Evolutionary conservation across 2,888 invertebrate genomes (phyloP), one percentile per base, ranked within the genome.

Genomic region (Tuta absoluta): DNA sequence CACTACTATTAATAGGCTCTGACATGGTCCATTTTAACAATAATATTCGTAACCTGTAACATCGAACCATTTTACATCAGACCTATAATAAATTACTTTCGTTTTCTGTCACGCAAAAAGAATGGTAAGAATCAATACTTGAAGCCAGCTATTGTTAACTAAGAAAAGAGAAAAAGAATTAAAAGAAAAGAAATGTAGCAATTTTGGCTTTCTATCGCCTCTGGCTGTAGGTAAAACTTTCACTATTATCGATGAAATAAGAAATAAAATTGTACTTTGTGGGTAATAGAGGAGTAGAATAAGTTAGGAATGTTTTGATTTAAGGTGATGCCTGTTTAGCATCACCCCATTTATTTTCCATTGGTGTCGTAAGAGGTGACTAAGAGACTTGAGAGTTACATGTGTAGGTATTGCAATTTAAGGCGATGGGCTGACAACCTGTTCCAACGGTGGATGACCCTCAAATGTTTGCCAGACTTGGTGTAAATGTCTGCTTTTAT

Each of bases 221-320:
- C 24, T 33, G 24, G 28, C 33, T 11, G 65, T 69, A 71, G 73
- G 65, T 69, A 71, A 72, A 69, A 70, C 74, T 62, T 62, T 51
- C 53, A 23, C 51, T 53, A 41, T 37, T 41, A 53, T 38, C 68
- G 60, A 71, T 71, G 21, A 53, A 53, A 53, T 21, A 21, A 49
- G 49, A 21, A 49, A 21, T 2, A 53, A 19, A 23, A 53, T n/a
- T 23, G 4, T 53, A 2, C 14, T 53, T 53, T 23, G 21, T 23
- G 12, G 12, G 2, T 21, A 14, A 21, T 0, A 12, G 12, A 12
- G 7, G 3, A 23, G 12, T 12, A 21, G 12, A 45, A 17, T 10
- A 10, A 10, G 33, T n/a, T n/a, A n/a, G n/a, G n/a, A n/a, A n/a
- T n/a, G n/a, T n/a, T n/a, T n/a, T n/a, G n/a, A n/a, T n/a, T n/a